Evolutionary conservation across 2,113 vertebrate species (phyloP), one percentile per base, ranked within the genome.

Genomic region (Spilogale gracilis): DNA sequence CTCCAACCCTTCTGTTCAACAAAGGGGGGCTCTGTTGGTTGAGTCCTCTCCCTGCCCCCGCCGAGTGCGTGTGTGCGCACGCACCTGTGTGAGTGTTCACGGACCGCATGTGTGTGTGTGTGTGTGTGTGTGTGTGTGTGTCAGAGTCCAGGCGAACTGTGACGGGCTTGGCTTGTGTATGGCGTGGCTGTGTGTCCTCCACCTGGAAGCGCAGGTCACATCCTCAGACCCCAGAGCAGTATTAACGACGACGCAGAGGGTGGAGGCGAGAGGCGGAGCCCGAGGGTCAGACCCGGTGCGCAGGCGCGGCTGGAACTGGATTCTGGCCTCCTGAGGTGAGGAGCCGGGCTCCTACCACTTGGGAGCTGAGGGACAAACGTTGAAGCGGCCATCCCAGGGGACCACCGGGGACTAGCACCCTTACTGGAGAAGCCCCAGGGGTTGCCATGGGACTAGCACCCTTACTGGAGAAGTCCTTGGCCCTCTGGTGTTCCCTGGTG

Each of bases 151-250:
- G 14, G 71, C 58, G 88, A 45, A 20, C 6, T 0, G 16, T 11
- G 50, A 14, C 16, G 9, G 38, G 71, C 45, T 18, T 50, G 17
- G 23, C 58, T 52, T 30, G 61, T 63, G 45, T 87, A 45, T 48
- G 0, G 14, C 3, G 25, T 69, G 71, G 30, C 84, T 32, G 38
- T 23, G 93, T 96, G 96, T 58, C 90, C 81, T 63, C 52, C 60
- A 54, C 92, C 89, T 96, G 96, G 38, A 54, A 30, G 32, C 2
- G n/a, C 95, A 93, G 93, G 79, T 74, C 20, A 96, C 89, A 60
- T 82, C 92, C 65, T 97, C 94, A 96, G 94, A 97, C 92, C 97
- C 98, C 96, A 95, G 97, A 98, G 97, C 98, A 98, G 98, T 98
- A 98, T 98, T 98, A 98, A 71, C 92, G 92, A 94, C 0, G 58